Conservation (phyloP, 2,888 invertebrate genomes). For the Macropis europaea region DNA sequence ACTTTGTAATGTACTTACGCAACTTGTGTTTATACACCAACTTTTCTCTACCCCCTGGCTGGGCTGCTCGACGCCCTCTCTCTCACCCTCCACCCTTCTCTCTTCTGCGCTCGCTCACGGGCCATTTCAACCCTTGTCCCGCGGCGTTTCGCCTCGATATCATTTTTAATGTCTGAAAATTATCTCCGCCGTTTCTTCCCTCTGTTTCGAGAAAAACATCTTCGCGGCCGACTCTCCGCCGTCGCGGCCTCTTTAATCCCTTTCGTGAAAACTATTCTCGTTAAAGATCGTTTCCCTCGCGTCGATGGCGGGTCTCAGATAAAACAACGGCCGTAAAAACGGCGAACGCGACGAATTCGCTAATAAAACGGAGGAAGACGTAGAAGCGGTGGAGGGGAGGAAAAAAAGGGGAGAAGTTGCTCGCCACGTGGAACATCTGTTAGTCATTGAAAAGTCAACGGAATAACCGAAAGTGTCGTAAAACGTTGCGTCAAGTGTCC, state of each 20-base stretch:
- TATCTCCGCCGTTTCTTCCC: slow-evolving; percentile 67
- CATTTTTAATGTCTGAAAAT: slow-evolving; percentile 78
- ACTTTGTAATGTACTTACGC: slow-evolving; percentile 79
- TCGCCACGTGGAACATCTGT: slow-evolving; percentile 49
- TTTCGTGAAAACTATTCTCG: slow-evolving; percentile 18
- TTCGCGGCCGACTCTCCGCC: slow-evolving; percentile 4
- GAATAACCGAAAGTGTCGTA: slow-evolving; percentile 52
- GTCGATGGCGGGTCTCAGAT: not conserved
- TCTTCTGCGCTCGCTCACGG: slow-evolving; percentile 40
- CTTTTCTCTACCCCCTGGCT: slow-evolving; percentile 68
- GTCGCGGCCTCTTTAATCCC: slow-evolving; percentile 22
- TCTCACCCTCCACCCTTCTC: slow-evolving; percentile 23
- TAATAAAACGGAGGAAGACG: slow-evolving; percentile 30
- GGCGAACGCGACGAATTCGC: slow-evolving; percentile 12
- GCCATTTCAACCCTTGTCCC: slow-evolving; percentile 72
- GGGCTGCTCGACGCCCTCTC: too few species aligned
- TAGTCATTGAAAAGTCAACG: slow-evolving; percentile 52
- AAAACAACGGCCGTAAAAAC: slow-evolving; percentile 28
- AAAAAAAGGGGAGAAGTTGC: too few species aligned
- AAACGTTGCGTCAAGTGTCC: slow-evolving; percentile 36
- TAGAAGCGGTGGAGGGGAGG: not conserved
- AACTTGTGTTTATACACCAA: slow-evolving; percentile 80
- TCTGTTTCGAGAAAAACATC: slow-evolving; percentile 43
- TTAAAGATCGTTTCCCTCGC: slow-evolving; percentile 20
- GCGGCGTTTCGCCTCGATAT: slow-evolving; percentile 74